These are phyloP conservation scores for Phrynocephalus guinanensis DNA, from an alignment of 2,797 vertebrate species.

Conservation along the genomic window DNA sequence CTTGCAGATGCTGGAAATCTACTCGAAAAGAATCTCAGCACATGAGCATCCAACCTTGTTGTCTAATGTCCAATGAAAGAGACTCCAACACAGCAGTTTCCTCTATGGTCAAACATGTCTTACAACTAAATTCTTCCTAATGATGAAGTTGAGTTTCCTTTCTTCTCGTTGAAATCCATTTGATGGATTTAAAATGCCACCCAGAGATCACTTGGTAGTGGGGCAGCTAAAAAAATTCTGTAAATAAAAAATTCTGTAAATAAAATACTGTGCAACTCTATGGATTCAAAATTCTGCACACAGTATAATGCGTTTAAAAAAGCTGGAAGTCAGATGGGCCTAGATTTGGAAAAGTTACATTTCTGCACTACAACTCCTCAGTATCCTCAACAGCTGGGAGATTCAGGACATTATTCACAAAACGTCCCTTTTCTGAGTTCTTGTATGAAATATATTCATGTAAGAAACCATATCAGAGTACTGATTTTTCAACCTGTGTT, in stretches of 20 bases:
- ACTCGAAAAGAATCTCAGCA: too few species aligned
- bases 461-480: neutral
- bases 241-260: too few species aligned
- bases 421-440: neutral
- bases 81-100: too few species aligned
- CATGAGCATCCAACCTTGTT: too few species aligned
- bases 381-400: neutral
- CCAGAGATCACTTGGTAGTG: too few species aligned
- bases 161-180: neutral
- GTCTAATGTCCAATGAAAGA: too few species aligned
- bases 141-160: neutral
- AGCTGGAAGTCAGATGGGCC: neutral
- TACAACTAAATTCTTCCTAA: too few species aligned
- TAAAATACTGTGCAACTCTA: neutral
- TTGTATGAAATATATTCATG: neutral
- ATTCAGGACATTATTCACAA: neutral
- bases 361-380: neutral
- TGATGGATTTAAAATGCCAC: too few species aligned
- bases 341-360: neutral
- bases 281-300: neutral
- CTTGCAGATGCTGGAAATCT: too few species aligned
- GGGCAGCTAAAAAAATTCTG: too few species aligned
- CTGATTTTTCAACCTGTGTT: neutral
- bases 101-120: too few species aligned
- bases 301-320: neutral